phyloP scores from a whole-genome alignment of 2,797 vertebrate species.

The Scolopax bukidnonensis region DNA sequence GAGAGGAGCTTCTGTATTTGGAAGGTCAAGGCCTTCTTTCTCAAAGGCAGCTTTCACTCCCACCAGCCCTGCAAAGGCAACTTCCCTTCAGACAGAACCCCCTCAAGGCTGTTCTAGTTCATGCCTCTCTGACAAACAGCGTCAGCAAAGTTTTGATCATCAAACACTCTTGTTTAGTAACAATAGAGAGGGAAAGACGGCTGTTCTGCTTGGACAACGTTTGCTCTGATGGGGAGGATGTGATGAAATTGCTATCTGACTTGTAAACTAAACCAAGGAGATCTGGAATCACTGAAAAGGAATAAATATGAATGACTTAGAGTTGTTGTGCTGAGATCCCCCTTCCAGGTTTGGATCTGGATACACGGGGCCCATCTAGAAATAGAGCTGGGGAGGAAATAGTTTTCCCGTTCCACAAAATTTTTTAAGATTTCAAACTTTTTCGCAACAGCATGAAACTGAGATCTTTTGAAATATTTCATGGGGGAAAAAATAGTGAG shows the following conservation, averaged over 20 bases:
- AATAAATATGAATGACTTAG: neutral
- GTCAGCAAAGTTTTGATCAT: neutral
- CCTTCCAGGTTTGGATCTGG: neutral
- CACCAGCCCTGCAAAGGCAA: neutral
- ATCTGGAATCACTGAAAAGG: neutral
- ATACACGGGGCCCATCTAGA: neutral
- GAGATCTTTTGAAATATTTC: neutral
- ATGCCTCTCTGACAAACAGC: neutral
- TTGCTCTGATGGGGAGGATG: neutral
- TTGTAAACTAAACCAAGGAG: neutral
- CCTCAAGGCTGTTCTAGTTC: neutral
- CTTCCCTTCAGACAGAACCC: neutral
- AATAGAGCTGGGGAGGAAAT: slow-evolving; percentile 25
- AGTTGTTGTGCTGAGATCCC: neutral
- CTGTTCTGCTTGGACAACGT: neutral
- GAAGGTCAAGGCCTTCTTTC: neutral
- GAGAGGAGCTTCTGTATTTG: neutral
- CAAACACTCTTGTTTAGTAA: neutral
- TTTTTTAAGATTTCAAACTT: neutral
- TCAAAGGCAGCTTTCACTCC: neutral
- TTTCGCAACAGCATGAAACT: neutral
- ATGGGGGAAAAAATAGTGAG: neutral
- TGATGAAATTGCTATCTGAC: slow-evolving; percentile 2
- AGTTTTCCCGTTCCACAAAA: neutral
- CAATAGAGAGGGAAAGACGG: neutral